phyloP scores from a whole-genome alignment of 2,888 invertebrate genomes.

The Latrodectus elegans region DNA sequence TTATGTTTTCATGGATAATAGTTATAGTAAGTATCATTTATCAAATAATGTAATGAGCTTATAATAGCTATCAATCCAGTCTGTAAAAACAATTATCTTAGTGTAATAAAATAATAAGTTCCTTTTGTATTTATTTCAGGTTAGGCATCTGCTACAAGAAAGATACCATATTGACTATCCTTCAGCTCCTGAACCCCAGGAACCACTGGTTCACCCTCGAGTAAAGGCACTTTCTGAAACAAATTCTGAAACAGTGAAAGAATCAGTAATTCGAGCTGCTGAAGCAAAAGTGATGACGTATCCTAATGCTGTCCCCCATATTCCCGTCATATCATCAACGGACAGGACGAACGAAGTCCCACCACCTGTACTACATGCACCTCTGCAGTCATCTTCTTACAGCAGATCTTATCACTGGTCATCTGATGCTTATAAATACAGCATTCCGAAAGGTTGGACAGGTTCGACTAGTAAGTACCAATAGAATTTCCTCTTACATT shows the following conservation, averaged over 20 bases:
- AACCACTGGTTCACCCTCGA: slow-evolving; percentile 45
- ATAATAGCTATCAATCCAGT: too few species aligned
- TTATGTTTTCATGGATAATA: too few species aligned
- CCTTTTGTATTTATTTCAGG: slow-evolving; percentile 16
- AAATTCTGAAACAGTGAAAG: slow-evolving; percentile 71
- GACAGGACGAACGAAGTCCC: slow-evolving; percentile 7
- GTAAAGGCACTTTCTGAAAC: slow-evolving; percentile 82
- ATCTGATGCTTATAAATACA: slow-evolving; percentile 77
- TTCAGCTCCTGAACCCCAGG: slow-evolving; percentile 12
- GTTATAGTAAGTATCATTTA: too few species aligned
- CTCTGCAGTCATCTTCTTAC: slow-evolving; percentile 19
- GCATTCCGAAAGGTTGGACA: slow-evolving; percentile 78
- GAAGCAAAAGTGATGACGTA: slow-evolving; percentile 71
- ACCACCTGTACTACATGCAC: neutral
- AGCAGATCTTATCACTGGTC: slow-evolving; percentile 8
- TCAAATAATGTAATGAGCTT: too few species aligned
- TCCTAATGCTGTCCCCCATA: slow-evolving; percentile 38
- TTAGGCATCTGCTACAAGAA: slow-evolving; percentile 33
- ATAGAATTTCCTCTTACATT: neutral
- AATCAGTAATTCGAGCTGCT: slow-evolving; percentile 72
- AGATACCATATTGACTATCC: slow-evolving; percentile 17
- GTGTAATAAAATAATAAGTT: neutral
- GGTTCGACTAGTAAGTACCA: slow-evolving; percentile 25
- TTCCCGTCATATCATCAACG: slow-evolving; percentile 42
- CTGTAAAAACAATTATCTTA: too few species aligned